Conservation (phyloP, 2,797 vertebrate genomes). For the Pseudopleuronectes americanus region DNA sequence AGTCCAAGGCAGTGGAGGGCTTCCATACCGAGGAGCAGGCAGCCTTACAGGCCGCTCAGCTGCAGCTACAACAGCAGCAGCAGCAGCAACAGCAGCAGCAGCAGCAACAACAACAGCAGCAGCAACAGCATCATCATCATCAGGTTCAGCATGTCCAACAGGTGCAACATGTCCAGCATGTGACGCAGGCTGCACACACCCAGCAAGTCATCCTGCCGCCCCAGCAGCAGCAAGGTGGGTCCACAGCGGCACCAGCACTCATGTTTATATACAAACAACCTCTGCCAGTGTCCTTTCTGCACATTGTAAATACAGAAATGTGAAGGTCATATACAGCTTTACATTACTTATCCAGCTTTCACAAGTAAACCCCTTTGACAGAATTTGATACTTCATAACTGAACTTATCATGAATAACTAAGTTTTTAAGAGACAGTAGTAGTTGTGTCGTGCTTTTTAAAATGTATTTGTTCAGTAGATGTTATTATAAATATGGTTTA, state of each 20-base stretch:
- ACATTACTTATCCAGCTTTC: background rate
- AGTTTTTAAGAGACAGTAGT: background rate
- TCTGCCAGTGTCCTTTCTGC: background rate
- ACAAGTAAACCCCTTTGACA: too few relatives aligned
- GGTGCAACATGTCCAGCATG: slow-evolving; percentile 84
- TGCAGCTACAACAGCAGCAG: slow-evolving; percentile 86
- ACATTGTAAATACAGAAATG: background rate
- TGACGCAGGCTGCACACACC: slow-evolving; percentile 70
- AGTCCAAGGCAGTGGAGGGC: slow-evolving; percentile 98
- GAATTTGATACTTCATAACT: background rate
- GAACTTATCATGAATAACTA: background rate
- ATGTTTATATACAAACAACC: too few relatives aligned
- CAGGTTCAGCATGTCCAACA: slow-evolving; percentile 80
- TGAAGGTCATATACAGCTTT: background rate
- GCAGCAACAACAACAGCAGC: slow-evolving; percentile 78
- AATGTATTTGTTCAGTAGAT: too few relatives aligned
- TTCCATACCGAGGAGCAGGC: slow-evolving; percentile 97
- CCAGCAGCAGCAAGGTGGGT: slow-evolving; percentile 89
- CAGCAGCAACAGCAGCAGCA: slow-evolving; percentile 82
- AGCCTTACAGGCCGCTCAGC: slow-evolving; percentile 88
- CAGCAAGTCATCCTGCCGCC: slow-evolving; percentile 89
- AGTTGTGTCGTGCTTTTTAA: too few relatives aligned
- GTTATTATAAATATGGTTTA: background rate
- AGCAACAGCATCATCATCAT: slow-evolving; percentile 85
- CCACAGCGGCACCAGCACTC: background rate